Evolutionary conservation across 2,113 vertebrate genomes (phyloP), one percentile per base, ranked within the genome.

Genomic region (Indri indri): DNA sequence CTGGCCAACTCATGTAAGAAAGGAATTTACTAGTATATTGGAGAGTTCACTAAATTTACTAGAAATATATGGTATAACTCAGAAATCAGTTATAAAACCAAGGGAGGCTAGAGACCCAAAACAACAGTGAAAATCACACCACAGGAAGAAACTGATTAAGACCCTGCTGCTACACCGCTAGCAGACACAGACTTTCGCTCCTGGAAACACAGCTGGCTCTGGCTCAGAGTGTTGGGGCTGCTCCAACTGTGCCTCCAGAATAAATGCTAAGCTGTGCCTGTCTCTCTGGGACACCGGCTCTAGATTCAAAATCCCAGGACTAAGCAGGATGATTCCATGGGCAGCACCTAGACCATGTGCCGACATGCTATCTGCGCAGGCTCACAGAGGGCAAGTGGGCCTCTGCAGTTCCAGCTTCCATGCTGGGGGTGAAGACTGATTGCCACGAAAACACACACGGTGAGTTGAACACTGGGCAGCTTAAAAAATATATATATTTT

Each of bases 371-470:
- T 42, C 80, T 54, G 25, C 20, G 25, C 32, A n/a, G 9, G 17
- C 63, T 71, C 22, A 76, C 13, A 37, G 57, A 9, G 2, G 1
- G 0, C 32, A 32, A 18, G 3, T 3, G 2, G 34, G 34, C 5
- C 79, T 70, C 34, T 70, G 42, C 4, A 32, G 18, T 22, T 52
- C 14, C 65, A 7, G 40, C 4, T 63, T 86, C 22, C 17, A 23
- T 0, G 3, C 50, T 82, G 12, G 5, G 18, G 2, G 1, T 23
- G 13, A 25, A 23, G 8, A 3, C 22, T 45, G 18, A 52, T 1
- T 4, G 27, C 14, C 12, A 20, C 2, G 20, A 40, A 95, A 80
- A 63, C 23, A 10, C 20, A 11, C 11, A n/a, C 8, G 65, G 42
- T 17, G 71, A 45, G 13, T 74, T 47, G 42, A 42, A 80, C 10